These are phyloP conservation scores for Gopherus flavomarginatus DNA, from an alignment of 2,113 vertebrate species.

Conservation along the genomic window DNA sequence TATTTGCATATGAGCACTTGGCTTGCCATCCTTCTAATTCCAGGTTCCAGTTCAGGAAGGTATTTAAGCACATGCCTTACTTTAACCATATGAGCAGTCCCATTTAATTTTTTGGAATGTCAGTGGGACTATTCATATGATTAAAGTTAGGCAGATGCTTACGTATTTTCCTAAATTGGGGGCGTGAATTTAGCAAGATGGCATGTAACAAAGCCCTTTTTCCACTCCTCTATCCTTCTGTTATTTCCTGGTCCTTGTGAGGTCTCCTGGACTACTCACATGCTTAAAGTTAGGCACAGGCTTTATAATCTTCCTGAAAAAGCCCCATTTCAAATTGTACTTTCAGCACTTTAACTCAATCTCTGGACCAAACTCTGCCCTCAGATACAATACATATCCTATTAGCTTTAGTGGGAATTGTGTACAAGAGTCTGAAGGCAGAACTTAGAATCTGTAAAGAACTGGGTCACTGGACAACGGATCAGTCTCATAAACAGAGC, in stretches of 20 bases:
- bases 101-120: neutral
- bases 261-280: neutral
- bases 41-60: neutral
- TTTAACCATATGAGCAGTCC: neutral
- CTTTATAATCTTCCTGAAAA: neutral
- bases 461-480: slow-evolving; percentile 56
- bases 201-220: neutral
- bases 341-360: neutral
- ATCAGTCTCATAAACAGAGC: neutral
- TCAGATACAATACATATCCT: slow-evolving; percentile 27
- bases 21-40: neutral
- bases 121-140: neutral
- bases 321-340: neutral
- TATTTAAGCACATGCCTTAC: neutral
- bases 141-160: neutral
- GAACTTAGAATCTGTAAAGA: slow-evolving; percentile 36
- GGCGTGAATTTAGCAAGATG: neutral
- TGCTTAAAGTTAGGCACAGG: neutral
- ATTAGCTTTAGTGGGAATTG: slow-evolving; percentile 15
- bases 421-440: slow-evolving; percentile 16
- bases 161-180: neutral
- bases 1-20: neutral
- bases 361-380: neutral
- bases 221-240: neutral
- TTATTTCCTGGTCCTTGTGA: neutral